Base-by-base conservation (phyloP, 2,113 vertebrate genomes). In the Peromyscus leucopus region DNA sequence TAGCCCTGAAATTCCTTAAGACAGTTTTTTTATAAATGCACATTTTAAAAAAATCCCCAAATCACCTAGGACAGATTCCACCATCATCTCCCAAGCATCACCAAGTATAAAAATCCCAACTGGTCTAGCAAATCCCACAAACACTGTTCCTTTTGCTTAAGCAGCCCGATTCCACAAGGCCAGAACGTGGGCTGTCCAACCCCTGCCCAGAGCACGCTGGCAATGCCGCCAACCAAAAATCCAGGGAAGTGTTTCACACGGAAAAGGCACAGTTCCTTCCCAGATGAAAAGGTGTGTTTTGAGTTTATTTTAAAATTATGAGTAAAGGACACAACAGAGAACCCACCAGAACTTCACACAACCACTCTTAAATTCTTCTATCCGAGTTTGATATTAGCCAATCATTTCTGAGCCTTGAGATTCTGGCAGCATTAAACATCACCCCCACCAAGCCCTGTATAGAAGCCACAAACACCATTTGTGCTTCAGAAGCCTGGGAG, bases 401-500 rank as follows among this genome's bases (percentile, higher is more conserved):
- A 80, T 85, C 11, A 79, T 61, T 26, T 82, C 88, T 85, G 21
- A 95, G n/a, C 24, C 69, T 94, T 59, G 86, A 96, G 92, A 71
- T 95, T 74, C 74, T 88, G 42, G 33, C 15, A 39, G 19, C 39
- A 89, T 78, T 95, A 96, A 95, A 42, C 96, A 39, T 82, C 16
- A 7, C 59, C 90, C 85, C 67, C 86, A 8, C 13, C 9, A 3
- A 85, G 51, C 24, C 65, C 89, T 33, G 55, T 74, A 69, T 42
- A 72, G 95, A 96, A 93, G 59, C 89, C 72, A 33, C 69, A 88
- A 84, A 93, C 84, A 92, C 67, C 5, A 86, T 93, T 67, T 26
- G 8, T 26, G 2, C 74, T 93, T 67, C 36, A 93, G 86, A 91
- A 91, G 42, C 63, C 46, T 39, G 26, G 67, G 85, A 71, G 26